A percentile compares a stretch with the other conserved stretches of the same genome.
Conservation (phyloP, 1,140 invertebrate genomes). For the Platyscapa corneri region DNA sequence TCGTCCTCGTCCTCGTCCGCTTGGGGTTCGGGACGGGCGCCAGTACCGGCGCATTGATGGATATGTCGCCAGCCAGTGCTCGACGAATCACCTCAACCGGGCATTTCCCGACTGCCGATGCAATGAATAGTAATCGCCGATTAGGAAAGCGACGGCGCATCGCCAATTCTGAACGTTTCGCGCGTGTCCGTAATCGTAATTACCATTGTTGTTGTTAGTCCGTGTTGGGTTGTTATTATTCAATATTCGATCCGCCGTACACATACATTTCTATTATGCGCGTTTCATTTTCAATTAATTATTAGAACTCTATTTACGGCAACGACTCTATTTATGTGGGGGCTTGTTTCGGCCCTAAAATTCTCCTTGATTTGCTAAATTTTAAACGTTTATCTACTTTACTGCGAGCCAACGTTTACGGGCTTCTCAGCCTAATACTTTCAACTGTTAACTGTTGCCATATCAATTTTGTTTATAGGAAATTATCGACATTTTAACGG, state of each 20-base stretch:
- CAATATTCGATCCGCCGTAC: conserved; percentile 28
- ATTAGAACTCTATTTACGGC: conserved; percentile 26
- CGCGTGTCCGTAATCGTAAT: conserved; percentile 40
- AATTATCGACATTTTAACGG: no score
- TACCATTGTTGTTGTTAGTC: conserved; percentile 38
- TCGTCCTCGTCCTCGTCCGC: no score
- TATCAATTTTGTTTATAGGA: no score
- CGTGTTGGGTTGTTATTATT: conserved; percentile 45
- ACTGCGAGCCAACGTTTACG: no score
- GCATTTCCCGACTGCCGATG: conserved; percentile 38
- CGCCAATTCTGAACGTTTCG: conserved; percentile 23
- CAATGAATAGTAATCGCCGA: conserved; percentile 51
- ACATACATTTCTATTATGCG: conserved; percentile 41
- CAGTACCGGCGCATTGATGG: conserved; percentile 5
- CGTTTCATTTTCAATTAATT: conserved; percentile 47
- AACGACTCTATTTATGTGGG: neutral
- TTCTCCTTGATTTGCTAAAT: neutral
- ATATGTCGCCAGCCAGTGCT: conserved; percentile 3
- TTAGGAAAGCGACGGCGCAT: conserved; percentile 24
- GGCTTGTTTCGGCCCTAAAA: neutral
- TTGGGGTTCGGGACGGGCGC: neutral
- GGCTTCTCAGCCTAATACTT: no score
- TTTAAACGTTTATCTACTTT: no score
- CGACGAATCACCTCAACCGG: conserved; percentile 25
- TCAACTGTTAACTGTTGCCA: no score